Percentiles rank a stretch among this genome's conserved stretches.
Conservation (phyloP, 2,113 vertebrate species). For the Herpetotheres cachinnans region DNA sequence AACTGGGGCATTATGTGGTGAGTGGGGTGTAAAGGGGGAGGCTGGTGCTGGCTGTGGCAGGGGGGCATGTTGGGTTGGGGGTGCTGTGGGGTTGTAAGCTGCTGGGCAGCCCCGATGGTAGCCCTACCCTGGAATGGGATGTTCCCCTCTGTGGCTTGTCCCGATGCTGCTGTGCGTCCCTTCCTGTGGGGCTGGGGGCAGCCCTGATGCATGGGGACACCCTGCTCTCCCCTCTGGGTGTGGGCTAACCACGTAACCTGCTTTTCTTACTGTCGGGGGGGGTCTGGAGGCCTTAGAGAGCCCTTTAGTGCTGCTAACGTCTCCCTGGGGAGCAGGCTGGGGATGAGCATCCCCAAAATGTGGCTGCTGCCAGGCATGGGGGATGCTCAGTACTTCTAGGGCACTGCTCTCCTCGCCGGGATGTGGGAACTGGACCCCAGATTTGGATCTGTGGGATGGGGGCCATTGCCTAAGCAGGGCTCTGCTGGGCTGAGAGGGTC, state of each 20-base stretch:
- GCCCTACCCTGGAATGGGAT: background rate
- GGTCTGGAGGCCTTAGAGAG: background rate
- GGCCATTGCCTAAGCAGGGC: background rate
- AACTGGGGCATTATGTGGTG: fast-evolving
- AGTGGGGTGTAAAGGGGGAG: background rate
- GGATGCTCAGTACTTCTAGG: background rate
- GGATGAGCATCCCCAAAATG: background rate
- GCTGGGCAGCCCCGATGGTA: background rate
- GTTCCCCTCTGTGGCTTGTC: background rate
- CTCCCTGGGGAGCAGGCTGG: background rate
- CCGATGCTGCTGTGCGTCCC: background rate
- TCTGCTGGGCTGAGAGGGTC: background rate
- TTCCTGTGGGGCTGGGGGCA: fast-evolving
- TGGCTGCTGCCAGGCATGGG: background rate
- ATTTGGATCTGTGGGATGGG: background rate
- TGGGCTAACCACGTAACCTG: background rate
- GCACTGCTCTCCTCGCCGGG: fast-evolving
- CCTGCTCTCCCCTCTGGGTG: too few relatives aligned
- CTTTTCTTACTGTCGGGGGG: background rate
- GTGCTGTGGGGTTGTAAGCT: background rate
- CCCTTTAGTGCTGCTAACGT: background rate
- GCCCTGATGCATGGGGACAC: background rate
- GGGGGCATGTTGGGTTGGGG: background rate
- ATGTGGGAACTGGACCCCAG: background rate
- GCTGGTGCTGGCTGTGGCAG: background rate